phyloP scores from a whole-genome alignment of 1,140 invertebrate species.

The Neodiprion virginianus region DNA sequence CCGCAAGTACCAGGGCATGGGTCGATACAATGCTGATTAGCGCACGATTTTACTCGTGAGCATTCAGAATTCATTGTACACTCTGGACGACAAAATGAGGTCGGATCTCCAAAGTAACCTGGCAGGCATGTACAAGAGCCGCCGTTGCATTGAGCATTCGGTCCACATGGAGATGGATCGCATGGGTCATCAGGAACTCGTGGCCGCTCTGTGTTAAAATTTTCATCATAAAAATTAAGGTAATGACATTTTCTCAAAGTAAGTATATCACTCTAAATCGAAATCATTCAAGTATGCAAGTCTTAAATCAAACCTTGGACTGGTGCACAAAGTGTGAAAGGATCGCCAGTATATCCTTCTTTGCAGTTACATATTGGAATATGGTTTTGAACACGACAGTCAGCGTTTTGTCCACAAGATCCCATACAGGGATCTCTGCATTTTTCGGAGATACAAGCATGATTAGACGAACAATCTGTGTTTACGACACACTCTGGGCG shows the following conservation, averaged over 20 bases:
- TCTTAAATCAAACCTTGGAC: conserved; percentile 40
- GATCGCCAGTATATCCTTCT: conserved; percentile 69
- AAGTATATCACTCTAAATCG: too few species aligned
- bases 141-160: conserved; percentile 75
- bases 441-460: conserved; percentile 69
- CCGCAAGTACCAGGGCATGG: conserved; percentile 82
- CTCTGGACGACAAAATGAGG: conserved; percentile 75
- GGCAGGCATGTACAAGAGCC: conserved; percentile 77
- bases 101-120: conserved; percentile 79
- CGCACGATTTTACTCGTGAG: conserved; percentile 74
- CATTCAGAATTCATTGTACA: conserved; percentile 87
- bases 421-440: conserved; percentile 75
- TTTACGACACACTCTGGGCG: conserved; percentile 66
- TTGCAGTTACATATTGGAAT: conserved; percentile 76
- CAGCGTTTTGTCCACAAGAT: conserved; percentile 72
- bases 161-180: conserved; percentile 79
- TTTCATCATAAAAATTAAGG: conserved; percentile 19
- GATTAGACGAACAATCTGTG: conserved; percentile 61
- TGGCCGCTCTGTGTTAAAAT: conserved; percentile 51
- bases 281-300: not conserved
- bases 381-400: conserved; percentile 79
- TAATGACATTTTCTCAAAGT: conserved; percentile 20
- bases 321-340: conserved; percentile 66
- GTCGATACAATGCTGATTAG: conserved; percentile 76
- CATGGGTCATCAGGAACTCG: conserved; percentile 69